A percentile compares a stretch with the other conserved stretches of the same genome.
Evolutionary conservation across 2,888 invertebrate species (phyloP).

Genomic region (Eupeodes luniger): DNA sequence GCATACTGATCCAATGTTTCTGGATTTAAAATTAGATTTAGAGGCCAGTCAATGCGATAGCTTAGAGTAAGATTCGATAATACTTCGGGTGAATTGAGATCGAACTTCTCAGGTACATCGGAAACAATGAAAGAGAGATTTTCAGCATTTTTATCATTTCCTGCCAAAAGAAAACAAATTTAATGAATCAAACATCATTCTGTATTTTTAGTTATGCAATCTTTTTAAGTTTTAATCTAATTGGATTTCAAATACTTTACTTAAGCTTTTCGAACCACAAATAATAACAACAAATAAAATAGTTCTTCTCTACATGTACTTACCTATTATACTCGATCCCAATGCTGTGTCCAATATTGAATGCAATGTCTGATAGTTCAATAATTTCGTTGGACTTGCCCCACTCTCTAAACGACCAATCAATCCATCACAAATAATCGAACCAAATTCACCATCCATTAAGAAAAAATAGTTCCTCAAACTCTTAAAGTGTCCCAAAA

Average conservation of each 20-base stretch:
- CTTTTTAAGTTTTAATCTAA: too few species aligned
- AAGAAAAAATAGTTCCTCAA: constrained; percentile 91
- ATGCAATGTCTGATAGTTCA: constrained; percentile 89
- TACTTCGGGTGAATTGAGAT: constrained; percentile 88
- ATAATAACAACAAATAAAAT: too few species aligned
- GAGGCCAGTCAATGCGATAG: constrained; percentile 90
- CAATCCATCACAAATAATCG: constrained; percentile 89
- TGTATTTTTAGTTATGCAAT: too few species aligned
- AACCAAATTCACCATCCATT: constrained; percentile 92
- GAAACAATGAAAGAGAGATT: constrained; percentile 88
- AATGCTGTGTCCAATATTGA: constrained; percentile 89
- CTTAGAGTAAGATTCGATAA: constrained; percentile 88
- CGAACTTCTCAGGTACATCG: constrained; percentile 87
- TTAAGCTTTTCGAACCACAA: too few species aligned
- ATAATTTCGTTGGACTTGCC: constrained; percentile 87
- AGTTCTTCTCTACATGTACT: constrained; percentile 77
- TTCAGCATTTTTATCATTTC: constrained; percentile 86
- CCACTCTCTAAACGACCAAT: constrained; percentile 88
- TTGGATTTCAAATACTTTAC: not conserved
- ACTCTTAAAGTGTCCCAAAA: constrained; percentile 89
- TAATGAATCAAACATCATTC: not conserved
- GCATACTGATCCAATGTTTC: constrained; percentile 89
- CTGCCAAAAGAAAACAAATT: constrained; percentile 79
- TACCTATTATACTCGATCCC: constrained; percentile 88
- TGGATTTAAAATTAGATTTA: constrained; percentile 90